Evolutionary conservation across 2,797 vertebrate genomes (phyloP).

Genomic region (Scleropages formosus): DNA sequence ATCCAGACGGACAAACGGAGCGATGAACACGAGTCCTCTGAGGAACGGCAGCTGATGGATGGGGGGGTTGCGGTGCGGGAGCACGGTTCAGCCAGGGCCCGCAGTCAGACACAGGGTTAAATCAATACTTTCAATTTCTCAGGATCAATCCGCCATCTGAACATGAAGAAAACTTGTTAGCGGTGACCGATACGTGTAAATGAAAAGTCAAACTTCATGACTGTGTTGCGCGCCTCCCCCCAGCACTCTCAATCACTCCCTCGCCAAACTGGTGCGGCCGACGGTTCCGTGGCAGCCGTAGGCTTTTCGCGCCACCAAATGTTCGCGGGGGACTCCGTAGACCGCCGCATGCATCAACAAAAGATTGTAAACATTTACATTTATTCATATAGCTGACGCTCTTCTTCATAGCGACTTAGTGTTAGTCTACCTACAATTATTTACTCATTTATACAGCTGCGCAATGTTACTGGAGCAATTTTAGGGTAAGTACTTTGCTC

Average conservation of each 20-base stretch:
- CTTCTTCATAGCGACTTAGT: too few relatives aligned
- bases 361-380: too few relatives aligned
- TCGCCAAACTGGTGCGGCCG: constrained; percentile 29
- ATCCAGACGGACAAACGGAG: constrained; percentile 84
- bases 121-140: constrained; percentile 99
- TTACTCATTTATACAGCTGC: too few relatives aligned
- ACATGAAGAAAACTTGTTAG: constrained; percentile 90
- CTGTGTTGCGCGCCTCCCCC: constrained; percentile 25
- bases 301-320: constrained; percentile 21
- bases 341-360: constrained; percentile 18
- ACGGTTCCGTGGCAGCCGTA: constrained; percentile 29
- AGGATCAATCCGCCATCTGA: constrained; percentile 92
- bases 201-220: constrained; percentile 91
- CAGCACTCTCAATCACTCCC: constrained; percentile 31
- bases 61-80: constrained; percentile 91
- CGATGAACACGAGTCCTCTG: constrained; percentile 93
- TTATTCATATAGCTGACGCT: too few relatives aligned
- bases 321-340: constrained; percentile 4
- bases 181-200: constrained; percentile 88
- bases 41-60: constrained; percentile 86
- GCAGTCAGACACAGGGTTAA: constrained; percentile 88
- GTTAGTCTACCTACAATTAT: too few relatives aligned
- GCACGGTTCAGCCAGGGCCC: constrained; percentile 82
- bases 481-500: too few relatives aligned
- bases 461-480: too few relatives aligned